These are phyloP conservation scores for Dorcus parallelipipedus DNA, from an alignment of 2,888 invertebrate genomes.

Conservation along the genomic window DNA sequence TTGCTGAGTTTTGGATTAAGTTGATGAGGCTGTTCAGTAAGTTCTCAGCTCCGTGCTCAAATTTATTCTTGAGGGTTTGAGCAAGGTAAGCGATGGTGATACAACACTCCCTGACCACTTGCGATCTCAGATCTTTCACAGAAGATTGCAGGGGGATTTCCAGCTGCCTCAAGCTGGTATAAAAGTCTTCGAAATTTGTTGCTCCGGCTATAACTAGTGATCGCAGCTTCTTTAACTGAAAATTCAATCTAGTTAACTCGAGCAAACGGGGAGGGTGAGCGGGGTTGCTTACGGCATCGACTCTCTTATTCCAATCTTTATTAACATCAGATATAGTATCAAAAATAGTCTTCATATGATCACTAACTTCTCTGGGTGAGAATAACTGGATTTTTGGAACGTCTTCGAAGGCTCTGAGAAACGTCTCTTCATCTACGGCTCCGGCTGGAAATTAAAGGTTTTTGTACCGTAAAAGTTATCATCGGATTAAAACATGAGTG, in stretches of 20 bases:
- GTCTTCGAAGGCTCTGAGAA: constrained; percentile 80
- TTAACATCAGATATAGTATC: constrained; percentile 74
- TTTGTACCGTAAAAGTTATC: not conserved
- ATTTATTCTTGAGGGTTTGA: constrained; percentile 75
- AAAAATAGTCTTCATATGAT: constrained; percentile 71
- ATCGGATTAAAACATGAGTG: not conserved
- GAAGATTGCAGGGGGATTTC: constrained; percentile 79
- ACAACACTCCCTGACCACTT: constrained; percentile 93
- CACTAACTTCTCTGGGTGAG: constrained; percentile 79
- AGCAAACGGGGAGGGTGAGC: not conserved
- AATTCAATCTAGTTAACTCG: constrained; percentile 5
- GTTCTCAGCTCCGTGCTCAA: constrained; percentile 82
- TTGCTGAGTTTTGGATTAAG: constrained; percentile 92
- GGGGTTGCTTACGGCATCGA: constrained; percentile 71
- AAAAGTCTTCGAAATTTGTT: constrained; percentile 66
- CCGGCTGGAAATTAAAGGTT: constrained; percentile 57
- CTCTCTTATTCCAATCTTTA: constrained; percentile 91
- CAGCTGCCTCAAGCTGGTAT: constrained; percentile 70
- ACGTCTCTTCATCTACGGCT: constrained; percentile 84
- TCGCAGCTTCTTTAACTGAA: constrained; percentile 80
- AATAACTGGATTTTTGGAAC: constrained; percentile 80
- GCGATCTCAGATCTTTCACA: constrained; percentile 84
- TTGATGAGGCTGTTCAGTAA: constrained; percentile 81
- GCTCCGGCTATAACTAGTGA: constrained; percentile 81
- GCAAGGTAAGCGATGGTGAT: constrained; percentile 91